Conservation (phyloP, 1,140 invertebrate genomes). For the Yoshiicerus persimilis region DNA sequence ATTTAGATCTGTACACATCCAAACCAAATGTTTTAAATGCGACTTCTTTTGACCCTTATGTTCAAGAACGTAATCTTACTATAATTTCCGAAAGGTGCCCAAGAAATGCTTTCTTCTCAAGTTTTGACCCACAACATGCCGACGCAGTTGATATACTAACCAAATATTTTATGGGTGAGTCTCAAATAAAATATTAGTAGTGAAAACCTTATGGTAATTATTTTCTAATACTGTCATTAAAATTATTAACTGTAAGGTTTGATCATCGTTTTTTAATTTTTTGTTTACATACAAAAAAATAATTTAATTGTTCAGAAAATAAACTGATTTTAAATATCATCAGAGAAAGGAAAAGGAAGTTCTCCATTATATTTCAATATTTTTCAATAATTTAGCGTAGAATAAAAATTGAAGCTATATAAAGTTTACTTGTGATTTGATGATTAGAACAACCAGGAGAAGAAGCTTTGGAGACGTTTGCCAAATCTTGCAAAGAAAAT, state of each 20-base stretch:
- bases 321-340: too few species aligned
- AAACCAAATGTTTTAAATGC: not conserved
- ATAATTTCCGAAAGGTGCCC: not conserved
- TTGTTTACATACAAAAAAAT: too few species aligned
- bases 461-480: too few species aligned
- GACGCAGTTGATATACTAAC: not conserved
- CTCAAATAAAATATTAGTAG: not conserved
- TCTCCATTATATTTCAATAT: too few species aligned
- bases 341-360: too few species aligned
- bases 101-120: not conserved
- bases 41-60: not conserved
- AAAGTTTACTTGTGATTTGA: not conserved
- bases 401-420: too few species aligned
- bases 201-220: not conserved
- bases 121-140: not conserved
- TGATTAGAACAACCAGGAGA: not conserved
- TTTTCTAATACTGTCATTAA: not conserved
- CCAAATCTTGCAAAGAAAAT: not conserved
- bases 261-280: too few species aligned
- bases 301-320: too few species aligned
- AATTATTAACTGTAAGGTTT: too few species aligned
- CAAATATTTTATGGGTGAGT: not conserved
- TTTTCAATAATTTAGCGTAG: too few species aligned
- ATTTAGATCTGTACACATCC: not conserved
- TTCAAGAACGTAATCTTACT: not conserved